Evolutionary conservation across 2,888 invertebrate species (phyloP).

Genomic region (Melinopterus prodromus): DNA sequence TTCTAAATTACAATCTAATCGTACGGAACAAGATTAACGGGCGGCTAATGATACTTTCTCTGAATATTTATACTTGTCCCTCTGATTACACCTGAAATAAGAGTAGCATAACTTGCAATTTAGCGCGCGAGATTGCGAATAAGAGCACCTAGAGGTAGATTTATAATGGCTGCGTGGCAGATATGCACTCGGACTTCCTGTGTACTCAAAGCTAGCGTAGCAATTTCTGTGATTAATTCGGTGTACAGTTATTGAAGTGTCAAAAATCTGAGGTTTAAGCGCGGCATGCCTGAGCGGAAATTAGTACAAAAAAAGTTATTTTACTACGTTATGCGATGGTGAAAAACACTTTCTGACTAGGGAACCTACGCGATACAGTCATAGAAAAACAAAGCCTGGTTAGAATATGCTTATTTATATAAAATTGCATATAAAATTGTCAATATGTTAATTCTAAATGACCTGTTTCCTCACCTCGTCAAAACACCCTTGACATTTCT

Average conservation of each 20-base stretch:
- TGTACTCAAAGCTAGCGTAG: not conserved
- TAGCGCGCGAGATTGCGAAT: conserved; percentile 21
- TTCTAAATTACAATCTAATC: not conserved
- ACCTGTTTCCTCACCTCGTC: too few relatives aligned
- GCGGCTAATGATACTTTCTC: conserved; percentile 17
- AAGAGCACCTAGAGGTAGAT: conserved; percentile 19
- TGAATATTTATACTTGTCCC: conserved; percentile 17
- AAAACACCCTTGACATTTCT: too few relatives aligned
- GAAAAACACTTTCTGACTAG: too few relatives aligned
- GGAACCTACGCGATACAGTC: too few relatives aligned
- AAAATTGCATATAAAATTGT: too few relatives aligned
- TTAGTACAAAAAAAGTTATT: not conserved
- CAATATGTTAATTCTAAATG: too few relatives aligned
- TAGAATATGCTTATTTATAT: too few relatives aligned
- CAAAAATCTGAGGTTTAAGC: not conserved
- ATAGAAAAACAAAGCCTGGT: too few relatives aligned
- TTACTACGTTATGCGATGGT: too few relatives aligned
- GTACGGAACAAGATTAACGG: not conserved
- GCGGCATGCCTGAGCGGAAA: not conserved
- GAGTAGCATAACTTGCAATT: conserved; percentile 24
- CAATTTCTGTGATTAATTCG: not conserved
- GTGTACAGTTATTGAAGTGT: not conserved
- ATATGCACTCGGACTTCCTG: conserved; percentile 25
- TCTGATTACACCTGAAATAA: conserved; percentile 12
- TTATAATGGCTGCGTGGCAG: conserved; percentile 21